phyloP scores from a whole-genome alignment of 2,113 vertebrate genomes.

The Oncorhynchus nerka region DNA sequence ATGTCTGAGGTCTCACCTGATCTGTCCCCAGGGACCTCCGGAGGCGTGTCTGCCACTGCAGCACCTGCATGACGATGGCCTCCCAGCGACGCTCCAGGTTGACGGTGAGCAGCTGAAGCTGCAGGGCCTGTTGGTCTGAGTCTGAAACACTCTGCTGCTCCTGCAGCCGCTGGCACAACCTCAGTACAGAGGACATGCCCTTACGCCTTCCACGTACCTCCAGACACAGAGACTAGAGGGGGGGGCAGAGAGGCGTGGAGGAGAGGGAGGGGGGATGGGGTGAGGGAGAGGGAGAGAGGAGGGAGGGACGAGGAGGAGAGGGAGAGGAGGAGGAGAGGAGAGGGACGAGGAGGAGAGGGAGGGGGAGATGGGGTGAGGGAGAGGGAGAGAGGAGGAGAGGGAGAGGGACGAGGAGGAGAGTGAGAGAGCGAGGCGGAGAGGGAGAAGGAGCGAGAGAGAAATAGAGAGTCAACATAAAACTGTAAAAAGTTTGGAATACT shows the following conservation, averaged over 20 bases:
- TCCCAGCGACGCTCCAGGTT: constrained; percentile 98
- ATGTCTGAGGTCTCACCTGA: constrained; percentile 67
- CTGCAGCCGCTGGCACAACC: constrained; percentile 89
- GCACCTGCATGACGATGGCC: constrained; percentile 96
- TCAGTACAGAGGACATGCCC: constrained; percentile 88
- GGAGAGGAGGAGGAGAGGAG: not conserved
- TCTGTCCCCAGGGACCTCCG: constrained; percentile 80
- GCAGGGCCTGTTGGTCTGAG: constrained; percentile 86
- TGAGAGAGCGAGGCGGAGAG: no score
- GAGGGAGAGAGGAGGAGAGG: not conserved
- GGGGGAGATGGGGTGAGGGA: not conserved
- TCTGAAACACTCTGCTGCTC: constrained; percentile 82
- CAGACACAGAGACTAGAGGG: constrained; percentile 82
- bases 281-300: not conserved
- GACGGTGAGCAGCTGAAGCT: constrained; percentile 89
- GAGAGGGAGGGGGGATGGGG: not conserved
- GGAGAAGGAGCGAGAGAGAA: not conserved
- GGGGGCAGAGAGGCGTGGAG: not conserved
- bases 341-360: not conserved
- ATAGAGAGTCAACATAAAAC: not conserved
- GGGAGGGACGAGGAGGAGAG: not conserved
- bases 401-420: no score
- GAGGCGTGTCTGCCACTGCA: constrained; percentile 93
- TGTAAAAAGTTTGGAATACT: no score
- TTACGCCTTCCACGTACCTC: constrained; percentile 88